phyloP scores from a whole-genome alignment of 2,888 invertebrate genomes.

The Dioctria rufipes region DNA sequence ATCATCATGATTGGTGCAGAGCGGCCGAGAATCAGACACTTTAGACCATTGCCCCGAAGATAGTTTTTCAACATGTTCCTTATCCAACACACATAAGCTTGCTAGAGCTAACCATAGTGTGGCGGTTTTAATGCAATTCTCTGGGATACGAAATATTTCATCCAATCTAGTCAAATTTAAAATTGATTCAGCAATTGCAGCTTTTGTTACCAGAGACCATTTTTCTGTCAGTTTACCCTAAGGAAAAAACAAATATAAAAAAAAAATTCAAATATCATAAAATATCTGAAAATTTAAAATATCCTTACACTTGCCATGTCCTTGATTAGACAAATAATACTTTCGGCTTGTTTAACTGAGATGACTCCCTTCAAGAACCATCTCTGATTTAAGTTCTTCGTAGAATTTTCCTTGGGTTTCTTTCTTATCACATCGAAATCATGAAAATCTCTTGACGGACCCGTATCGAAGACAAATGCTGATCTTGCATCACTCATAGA shows the following conservation, averaged over 20 bases:
- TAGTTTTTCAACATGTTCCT: conserved; percentile 88
- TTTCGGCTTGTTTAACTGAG: conserved; percentile 87
- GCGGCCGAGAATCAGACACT: conserved; percentile 77
- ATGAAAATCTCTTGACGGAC: conserved; percentile 42
- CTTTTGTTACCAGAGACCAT: conserved; percentile 91
- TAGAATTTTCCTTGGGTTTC: conserved; percentile 62
- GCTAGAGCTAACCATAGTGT: conserved; percentile 94
- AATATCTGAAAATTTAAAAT: background rate
- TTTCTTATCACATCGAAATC: conserved; percentile 61
- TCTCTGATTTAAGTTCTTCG: conserved; percentile 70
- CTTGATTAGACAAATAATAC: conserved; percentile 87
- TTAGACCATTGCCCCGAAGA: conserved; percentile 87
- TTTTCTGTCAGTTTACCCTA: conserved; percentile 88
- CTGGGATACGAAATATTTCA: conserved; percentile 82
- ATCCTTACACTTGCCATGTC: conserved; percentile 91
- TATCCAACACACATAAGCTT: conserved; percentile 92
- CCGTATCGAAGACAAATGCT: conserved; percentile 53
- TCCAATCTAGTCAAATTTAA: conserved; percentile 85
- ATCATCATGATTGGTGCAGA: conserved; percentile 97
- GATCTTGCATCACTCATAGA: background rate
- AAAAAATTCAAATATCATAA: background rate
- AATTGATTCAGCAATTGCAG: conserved; percentile 90
- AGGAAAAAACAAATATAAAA: conserved; percentile 60
- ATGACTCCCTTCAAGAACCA: conserved; percentile 94
- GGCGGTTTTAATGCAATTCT: conserved; percentile 85